A percentile compares a stretch with the other conserved stretches of the same genome.
Evolutionary conservation across 2,888 invertebrate species (phyloP).

Genomic region (Drosophila hawaiiensis): DNA sequence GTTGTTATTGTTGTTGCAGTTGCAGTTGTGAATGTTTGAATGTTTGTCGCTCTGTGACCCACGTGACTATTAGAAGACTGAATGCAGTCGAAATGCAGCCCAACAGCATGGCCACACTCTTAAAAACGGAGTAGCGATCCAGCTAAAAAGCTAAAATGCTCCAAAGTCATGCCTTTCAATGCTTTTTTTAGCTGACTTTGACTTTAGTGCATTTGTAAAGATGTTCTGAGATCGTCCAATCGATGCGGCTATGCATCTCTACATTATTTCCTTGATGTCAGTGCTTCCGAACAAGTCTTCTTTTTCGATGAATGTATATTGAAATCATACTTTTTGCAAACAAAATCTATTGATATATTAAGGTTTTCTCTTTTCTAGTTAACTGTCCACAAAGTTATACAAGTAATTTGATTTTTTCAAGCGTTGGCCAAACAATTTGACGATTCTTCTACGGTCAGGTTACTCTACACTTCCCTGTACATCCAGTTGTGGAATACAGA

Average conservation of each 20-base stretch:
- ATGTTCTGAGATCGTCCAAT: not conserved
- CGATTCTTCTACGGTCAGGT: not conserved
- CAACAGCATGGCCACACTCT: conserved; percentile 3
- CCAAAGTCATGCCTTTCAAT: conserved; percentile 3
- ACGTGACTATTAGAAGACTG: conserved; percentile 67
- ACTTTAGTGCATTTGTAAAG: no score
- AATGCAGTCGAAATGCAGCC: conserved; percentile 51
- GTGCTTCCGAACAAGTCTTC: not conserved
- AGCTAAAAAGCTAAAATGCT: not conserved
- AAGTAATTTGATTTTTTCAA: not conserved
- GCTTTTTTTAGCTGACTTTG: not conserved
- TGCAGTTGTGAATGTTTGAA: conserved; percentile 19
- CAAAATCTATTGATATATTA: not conserved
- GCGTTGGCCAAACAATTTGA: not conserved
- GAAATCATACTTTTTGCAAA: not conserved
- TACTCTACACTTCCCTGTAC: not conserved
- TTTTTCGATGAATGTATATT: not conserved
- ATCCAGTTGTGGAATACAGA: no score
- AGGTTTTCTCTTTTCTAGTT: not conserved
- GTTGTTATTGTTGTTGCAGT: conserved; percentile 29
- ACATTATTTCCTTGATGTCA: not conserved
- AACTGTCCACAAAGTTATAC: not conserved
- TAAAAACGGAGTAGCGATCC: conserved; percentile 12
- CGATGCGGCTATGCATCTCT: no score
- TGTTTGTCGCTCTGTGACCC: conserved; percentile 56